Evolutionary conservation across 64 coral and sea anemone species (phyloP), one percentile per base, ranked within the genome.

Genomic region (Anthopleura sola): DNA sequence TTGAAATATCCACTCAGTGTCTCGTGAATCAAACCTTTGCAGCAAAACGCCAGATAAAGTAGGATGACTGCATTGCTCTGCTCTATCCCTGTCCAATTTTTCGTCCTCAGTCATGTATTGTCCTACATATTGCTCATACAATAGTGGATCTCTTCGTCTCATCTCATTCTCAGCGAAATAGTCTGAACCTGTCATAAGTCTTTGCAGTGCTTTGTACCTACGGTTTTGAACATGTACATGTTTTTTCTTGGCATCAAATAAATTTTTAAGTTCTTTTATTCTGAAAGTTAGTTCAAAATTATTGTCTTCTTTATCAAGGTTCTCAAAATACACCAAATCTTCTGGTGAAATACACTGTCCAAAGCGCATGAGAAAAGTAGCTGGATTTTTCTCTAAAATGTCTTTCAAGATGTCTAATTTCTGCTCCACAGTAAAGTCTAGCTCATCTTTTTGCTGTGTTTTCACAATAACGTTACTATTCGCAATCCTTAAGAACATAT

Each of bases 71-170:
- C 75, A 68, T 55, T 89, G 81, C 77, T 88, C 56, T 37, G 84
- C 82, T 68, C 77, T 88, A 60, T 98, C 96, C 79, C 89, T 82
- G 7, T 88, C 83, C 66, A 98, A 81, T 77, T 90, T 94, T 36
- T 94, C 92, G 24, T 94, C 83, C 23, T 91, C 92, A 18, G 86
- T 98, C 13, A 98, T 66, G 64, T 94, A 98, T 40, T 98, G 96
- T 20, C 96, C 96, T 37, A 98, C 83, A 80, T 94, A 98, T 32
- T 94, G 82, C 50, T 94, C 96, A 24, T 98, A 98, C 23, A 98
- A 78, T 19, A 91, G 84, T 6, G 96, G 96, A 48, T 88, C 86
- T 26, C 96, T 86, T 71, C 92, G 87, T 85, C 89, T 50, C 92
- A 98, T 94, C 36, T 94, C 84, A n/a, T 85, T 86, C 19, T 92